These are phyloP conservation scores for Temnopleurus reevesii DNA, from an alignment of 53 echinoderm and acorn worm species.

Conservation along the genomic window DNA sequence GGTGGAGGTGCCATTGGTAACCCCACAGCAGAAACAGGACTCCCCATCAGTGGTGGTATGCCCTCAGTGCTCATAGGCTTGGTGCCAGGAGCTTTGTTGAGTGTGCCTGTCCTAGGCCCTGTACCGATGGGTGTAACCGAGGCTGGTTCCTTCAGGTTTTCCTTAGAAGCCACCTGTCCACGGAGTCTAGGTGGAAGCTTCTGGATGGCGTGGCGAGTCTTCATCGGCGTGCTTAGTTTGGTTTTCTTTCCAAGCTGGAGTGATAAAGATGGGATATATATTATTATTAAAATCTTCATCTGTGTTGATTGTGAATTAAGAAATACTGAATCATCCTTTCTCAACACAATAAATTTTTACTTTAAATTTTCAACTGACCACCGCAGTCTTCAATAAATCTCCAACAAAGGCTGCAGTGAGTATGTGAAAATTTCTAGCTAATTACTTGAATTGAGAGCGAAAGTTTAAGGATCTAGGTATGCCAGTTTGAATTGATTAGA, in stretches of 20 bases:
- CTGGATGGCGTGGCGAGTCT: conserved; percentile 49
- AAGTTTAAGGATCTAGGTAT: too few relatives aligned
- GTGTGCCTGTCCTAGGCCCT: conserved; percentile 59
- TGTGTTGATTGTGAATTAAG: too few relatives aligned
- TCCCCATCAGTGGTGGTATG: conserved; percentile 57
- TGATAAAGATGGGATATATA: background rate
- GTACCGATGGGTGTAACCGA: conserved; percentile 1
- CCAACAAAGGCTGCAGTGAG: too few relatives aligned
- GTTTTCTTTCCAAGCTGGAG: conserved; percentile 76
- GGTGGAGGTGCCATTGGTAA: conserved; percentile 40
- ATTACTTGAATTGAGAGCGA: too few relatives aligned
- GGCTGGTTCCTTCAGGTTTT: conserved; percentile 38
- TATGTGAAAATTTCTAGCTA: too few relatives aligned
- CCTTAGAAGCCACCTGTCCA: conserved; percentile 45
- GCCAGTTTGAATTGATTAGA: too few relatives aligned
- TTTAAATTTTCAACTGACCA: too few relatives aligned
- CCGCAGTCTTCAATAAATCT: too few relatives aligned
- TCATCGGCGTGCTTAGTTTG: conserved; percentile 68
- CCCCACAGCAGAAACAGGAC: conserved; percentile 1
- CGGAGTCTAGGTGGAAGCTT: conserved; percentile 81
- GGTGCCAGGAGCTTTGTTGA: conserved; percentile 87
- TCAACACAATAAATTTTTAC: too few relatives aligned
- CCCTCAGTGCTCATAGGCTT: conserved; percentile 64
- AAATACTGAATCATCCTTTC: too few relatives aligned
- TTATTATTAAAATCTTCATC: too few relatives aligned